Percentiles rank a stretch among this genome's conserved stretches.
These are phyloP conservation scores for Octonoba sinensis DNA, from an alignment of 2,888 invertebrate genomes.

Conservation along the genomic window DNA sequence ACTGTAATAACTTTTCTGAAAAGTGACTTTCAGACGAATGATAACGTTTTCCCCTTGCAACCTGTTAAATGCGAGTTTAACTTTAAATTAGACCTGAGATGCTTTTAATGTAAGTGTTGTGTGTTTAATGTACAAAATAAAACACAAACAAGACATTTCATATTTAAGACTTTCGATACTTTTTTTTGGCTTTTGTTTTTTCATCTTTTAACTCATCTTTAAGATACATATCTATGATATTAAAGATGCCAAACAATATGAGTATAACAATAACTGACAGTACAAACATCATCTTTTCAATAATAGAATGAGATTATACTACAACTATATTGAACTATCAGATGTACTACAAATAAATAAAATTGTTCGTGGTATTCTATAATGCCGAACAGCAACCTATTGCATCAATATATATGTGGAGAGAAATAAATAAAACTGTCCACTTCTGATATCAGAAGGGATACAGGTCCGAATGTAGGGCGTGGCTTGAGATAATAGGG, in stretches of 20 bases:
- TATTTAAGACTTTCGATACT: not conserved
- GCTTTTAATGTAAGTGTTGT: too few species aligned
- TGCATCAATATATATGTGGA: too few species aligned
- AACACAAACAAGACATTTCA: not conserved
- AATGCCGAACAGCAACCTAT: too few species aligned
- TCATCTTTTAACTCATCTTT: conserved; percentile 61
- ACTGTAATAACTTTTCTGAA: too few species aligned
- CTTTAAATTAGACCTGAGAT: too few species aligned
- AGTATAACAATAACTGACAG: conserved; percentile 58
- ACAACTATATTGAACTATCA: not conserved
- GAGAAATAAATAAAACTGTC: too few species aligned
- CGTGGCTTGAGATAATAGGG: too few species aligned
- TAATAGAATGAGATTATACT: conserved; percentile 11
- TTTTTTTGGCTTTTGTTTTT: conserved; percentile 52
- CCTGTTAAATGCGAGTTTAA: too few species aligned
- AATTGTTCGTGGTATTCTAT: conserved; percentile 18
- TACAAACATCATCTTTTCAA: conserved; percentile 42
- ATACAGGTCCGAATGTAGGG: too few species aligned
- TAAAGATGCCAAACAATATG: conserved; percentile 56
- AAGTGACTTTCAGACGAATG: too few species aligned
- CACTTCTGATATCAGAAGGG: too few species aligned
- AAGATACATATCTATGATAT: conserved; percentile 60
- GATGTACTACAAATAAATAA: conserved; percentile 53
- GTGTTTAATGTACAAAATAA: not conserved
- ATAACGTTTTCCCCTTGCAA: too few species aligned